These are phyloP conservation scores for Akabosia matsudoensis DNA, from an alignment of 1,140 invertebrate species.

Conservation along the genomic window DNA sequence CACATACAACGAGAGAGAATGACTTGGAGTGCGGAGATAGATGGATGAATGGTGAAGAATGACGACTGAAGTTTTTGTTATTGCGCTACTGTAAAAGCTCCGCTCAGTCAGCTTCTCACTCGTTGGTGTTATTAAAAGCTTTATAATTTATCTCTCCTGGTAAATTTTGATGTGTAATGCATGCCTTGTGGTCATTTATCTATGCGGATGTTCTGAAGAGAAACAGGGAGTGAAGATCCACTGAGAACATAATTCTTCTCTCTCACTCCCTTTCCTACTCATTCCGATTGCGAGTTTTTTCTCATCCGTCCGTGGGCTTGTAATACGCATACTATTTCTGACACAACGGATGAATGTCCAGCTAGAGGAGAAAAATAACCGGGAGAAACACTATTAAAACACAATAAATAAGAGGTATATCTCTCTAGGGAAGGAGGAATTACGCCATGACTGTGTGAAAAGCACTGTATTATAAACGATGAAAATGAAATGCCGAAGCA, in stretches of 20 bases:
- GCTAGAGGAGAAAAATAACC: too few relatives aligned
- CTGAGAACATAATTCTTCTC: background rate
- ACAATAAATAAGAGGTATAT: too few relatives aligned
- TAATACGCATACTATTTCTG: too few relatives aligned
- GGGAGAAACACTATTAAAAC: too few relatives aligned
- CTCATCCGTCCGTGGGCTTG: background rate
- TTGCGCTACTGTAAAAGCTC: constrained; percentile 14
- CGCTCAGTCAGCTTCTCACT: constrained; percentile 17
- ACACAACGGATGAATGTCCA: background rate
- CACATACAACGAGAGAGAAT: background rate
- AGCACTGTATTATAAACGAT: too few relatives aligned
- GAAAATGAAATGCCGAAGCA: too few relatives aligned
- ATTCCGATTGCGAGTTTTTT: background rate
- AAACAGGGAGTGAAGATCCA: background rate
- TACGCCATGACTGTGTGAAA: too few relatives aligned
- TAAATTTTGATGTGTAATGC: constrained; percentile 22
- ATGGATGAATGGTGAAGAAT: background rate
- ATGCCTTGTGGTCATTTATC: constrained; percentile 13
- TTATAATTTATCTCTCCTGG: constrained; percentile 23
- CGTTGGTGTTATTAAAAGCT: constrained; percentile 22
- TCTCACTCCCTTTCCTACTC: background rate
- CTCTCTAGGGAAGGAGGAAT: too few relatives aligned
- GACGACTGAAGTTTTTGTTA: too few relatives aligned
- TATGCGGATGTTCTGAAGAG: background rate
- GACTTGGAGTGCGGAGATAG: background rate